Percentiles rank a stretch among this genome's conserved stretches.
Evolutionary conservation across 1,140 invertebrate species (phyloP).

Genomic region (Heterodera schachtii): DNA sequence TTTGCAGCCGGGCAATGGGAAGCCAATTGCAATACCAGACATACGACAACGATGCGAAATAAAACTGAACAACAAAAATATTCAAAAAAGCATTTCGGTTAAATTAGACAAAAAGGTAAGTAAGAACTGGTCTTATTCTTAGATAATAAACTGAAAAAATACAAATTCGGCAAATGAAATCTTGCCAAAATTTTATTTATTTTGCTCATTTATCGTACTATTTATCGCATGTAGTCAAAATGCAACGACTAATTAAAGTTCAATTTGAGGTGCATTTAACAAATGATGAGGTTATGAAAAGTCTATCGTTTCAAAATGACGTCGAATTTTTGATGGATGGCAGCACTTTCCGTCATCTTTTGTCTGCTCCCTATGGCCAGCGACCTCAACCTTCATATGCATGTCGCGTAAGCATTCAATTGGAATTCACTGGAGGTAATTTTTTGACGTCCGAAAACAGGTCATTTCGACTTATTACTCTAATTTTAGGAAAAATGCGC

Average conservation of each 20-base stretch:
- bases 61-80: background rate
- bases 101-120: background rate
- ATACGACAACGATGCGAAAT: conserved; percentile 1
- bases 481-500: conserved; percentile 12
- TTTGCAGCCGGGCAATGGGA: background rate
- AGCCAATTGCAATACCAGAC: conserved; percentile 8
- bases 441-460: background rate
- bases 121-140: background rate
- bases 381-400: conserved; percentile 5
- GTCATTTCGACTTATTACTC: no score
- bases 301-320: conserved; percentile 5
- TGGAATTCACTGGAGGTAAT: background rate
- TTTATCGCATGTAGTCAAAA: no score
- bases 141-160: no score
- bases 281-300: background rate
- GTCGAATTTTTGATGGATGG: conserved; percentile 22
- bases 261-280: background rate
- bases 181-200: no score
- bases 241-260: no score
- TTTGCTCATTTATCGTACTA: no score
- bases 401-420: background rate
- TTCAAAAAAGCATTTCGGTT: background rate
- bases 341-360: conserved; percentile 18
- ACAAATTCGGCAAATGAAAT: no score
- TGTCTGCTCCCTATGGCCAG: conserved; percentile 17